Evolutionary conservation across 2,888 invertebrate species (phyloP).

Genomic region (Lycaena phlaeas): DNA sequence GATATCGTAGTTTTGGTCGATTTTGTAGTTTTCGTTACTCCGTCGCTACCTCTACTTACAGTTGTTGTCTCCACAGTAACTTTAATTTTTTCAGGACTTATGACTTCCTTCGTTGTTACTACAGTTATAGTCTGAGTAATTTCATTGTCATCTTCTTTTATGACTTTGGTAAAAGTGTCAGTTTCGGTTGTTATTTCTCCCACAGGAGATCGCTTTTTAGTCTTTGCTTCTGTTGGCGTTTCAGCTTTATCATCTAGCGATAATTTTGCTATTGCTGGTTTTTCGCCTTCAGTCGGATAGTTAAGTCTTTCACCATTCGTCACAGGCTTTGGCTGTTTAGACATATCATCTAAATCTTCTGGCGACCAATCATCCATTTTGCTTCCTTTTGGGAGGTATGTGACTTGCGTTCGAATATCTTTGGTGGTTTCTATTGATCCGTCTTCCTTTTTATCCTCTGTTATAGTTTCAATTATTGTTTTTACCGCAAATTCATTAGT

Average conservation of each 20-base stretch:
- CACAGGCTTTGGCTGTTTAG: conserved; percentile 33
- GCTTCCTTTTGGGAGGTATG: conserved; percentile 59
- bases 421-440: conserved; percentile 62
- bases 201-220: conserved; percentile 55
- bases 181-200: conserved; percentile 63
- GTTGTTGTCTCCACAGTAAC: conserved; percentile 64
- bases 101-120: conserved; percentile 63
- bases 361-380: conserved; percentile 61
- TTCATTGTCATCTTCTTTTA: conserved; percentile 58
- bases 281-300: conserved; percentile 28
- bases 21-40: conserved; percentile 62
- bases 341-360: conserved; percentile 53
- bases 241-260: conserved; percentile 30
- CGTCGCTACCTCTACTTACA: conserved; percentile 57
- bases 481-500: conserved; percentile 58
- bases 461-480: conserved; percentile 60
- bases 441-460: conserved; percentile 51
- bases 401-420: conserved; percentile 63
- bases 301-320: conserved; percentile 7
- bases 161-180: conserved; percentile 55
- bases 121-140: conserved; percentile 62
- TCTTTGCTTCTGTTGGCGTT: conserved; percentile 31
- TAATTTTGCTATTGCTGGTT: conserved; percentile 30
- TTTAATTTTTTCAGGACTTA: conserved; percentile 63
- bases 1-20: conserved; percentile 67